Conservation (phyloP, 1,140 invertebrate genomes). For the Belonocnema kinseyi region DNA sequence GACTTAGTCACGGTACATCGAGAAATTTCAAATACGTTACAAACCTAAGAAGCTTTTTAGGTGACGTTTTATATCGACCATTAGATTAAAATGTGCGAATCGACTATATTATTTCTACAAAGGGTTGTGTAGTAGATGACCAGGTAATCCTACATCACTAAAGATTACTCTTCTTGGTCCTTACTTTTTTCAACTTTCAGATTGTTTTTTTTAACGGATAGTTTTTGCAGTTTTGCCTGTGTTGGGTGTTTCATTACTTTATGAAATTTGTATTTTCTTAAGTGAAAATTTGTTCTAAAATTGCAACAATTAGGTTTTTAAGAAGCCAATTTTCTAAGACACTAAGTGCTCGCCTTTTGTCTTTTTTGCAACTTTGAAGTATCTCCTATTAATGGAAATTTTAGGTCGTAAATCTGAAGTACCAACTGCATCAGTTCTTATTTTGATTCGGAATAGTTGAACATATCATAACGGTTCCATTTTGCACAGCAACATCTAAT, state of each 20-base stretch:
- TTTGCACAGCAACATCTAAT: slow-evolving; percentile 25
- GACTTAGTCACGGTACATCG: slow-evolving; percentile 90
- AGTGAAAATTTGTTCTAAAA: neutral
- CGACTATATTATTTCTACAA: slow-evolving; percentile 29
- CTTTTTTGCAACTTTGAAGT: neutral
- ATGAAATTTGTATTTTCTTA: neutral
- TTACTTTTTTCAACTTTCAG: neutral
- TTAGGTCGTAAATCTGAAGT: neutral
- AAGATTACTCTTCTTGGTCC: neutral
- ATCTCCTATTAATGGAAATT: neutral
- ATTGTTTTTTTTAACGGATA: neutral
- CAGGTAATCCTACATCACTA: neutral
- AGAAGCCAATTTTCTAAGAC: neutral
- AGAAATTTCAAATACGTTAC: slow-evolving; percentile 87
- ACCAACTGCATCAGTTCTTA: neutral
- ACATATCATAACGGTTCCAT: slow-evolving; percentile 23
- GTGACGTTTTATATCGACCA: slow-evolving; percentile 67
- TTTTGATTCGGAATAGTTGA: slow-evolving; percentile 21
- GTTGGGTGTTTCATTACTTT: neutral
- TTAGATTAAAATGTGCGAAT: slow-evolving; percentile 49
- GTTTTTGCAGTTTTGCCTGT: neutral
- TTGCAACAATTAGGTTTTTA: neutral
- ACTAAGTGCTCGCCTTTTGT: no score
- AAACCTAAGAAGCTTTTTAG: slow-evolving; percentile 80
- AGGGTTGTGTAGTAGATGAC: slow-evolving; percentile 29